phyloP scores from a whole-genome alignment of 2,888 invertebrate genomes.

The Drosophila pullipes region DNA sequence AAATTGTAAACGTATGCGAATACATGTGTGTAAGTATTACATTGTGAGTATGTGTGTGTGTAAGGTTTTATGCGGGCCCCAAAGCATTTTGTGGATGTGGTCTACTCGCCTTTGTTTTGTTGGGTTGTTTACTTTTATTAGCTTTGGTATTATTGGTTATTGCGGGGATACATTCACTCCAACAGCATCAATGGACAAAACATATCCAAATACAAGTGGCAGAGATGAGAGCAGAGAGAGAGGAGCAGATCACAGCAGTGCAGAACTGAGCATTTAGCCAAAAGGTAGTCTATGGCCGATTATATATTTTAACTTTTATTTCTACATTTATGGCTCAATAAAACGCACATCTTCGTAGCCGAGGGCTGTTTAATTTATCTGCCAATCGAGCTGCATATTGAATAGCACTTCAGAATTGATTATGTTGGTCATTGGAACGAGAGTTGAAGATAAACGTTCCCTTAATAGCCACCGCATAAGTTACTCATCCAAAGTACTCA shows the following conservation, averaged over 20 bases:
- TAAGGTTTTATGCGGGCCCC: slow-evolving; percentile 61
- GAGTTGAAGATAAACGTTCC: slow-evolving; percentile 54
- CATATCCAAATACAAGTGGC: slow-evolving; percentile 5
- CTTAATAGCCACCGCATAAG: slow-evolving; percentile 51
- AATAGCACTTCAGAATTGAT: slow-evolving; percentile 55
- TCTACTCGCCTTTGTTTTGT: slow-evolving; percentile 54
- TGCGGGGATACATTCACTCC: slow-evolving; percentile 37
- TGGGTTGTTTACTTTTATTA: slow-evolving; percentile 77
- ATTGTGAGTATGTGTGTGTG: slow-evolving; percentile 17
- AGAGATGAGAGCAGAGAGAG: neutral
- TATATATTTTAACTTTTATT: slow-evolving; percentile 77
- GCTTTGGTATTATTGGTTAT: slow-evolving; percentile 77
- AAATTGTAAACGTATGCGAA: slow-evolving; percentile 70
- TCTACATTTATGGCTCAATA: slow-evolving; percentile 76
- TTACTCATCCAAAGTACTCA: slow-evolving; percentile 7
- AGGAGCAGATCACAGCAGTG: neutral
- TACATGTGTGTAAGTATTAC: slow-evolving; percentile 9
- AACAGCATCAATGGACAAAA: slow-evolving; percentile 19
- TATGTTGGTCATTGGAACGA: slow-evolving; percentile 21
- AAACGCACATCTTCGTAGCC: slow-evolving; percentile 47
- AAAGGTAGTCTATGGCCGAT: slow-evolving; percentile 53
- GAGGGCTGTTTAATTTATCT: slow-evolving; percentile 57
- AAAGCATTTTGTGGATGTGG: slow-evolving; percentile 59
- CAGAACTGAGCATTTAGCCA: slow-evolving; percentile 38
- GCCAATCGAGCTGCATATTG: slow-evolving; percentile 59